phyloP scores from a whole-genome alignment of 2,888 invertebrate species.

The Polylopha cassiicola region DNA sequence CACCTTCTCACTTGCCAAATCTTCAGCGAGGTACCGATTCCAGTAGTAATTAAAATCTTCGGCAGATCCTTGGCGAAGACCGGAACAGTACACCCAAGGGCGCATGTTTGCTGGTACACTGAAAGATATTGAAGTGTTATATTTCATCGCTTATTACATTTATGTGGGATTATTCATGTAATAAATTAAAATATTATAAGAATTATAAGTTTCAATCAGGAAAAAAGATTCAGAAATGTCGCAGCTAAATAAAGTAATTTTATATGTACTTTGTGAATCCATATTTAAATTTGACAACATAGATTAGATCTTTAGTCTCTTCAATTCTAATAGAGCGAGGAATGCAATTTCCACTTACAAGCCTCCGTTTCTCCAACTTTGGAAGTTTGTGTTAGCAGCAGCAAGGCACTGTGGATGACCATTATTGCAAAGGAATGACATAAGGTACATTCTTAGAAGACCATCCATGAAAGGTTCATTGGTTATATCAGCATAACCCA shows the following conservation, averaged over 20 bases:
- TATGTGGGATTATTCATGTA: too few relatives aligned
- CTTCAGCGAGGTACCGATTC: constrained; percentile 75
- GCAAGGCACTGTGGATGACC: constrained; percentile 57
- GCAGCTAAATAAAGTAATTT: too few relatives aligned
- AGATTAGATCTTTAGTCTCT: too few relatives aligned
- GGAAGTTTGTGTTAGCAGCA: constrained; percentile 55
- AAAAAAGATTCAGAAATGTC: too few relatives aligned
- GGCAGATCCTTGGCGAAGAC: constrained; percentile 78
- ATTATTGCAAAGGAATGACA: constrained; percentile 75
- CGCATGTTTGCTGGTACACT: constrained; percentile 74
- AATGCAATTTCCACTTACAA: too few relatives aligned
- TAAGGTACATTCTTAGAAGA: constrained; percentile 72
- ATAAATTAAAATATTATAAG: too few relatives aligned
- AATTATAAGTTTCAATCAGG: too few relatives aligned
- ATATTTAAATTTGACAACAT: too few relatives aligned
- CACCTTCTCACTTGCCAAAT: constrained; percentile 81
- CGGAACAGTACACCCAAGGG: constrained; percentile 85
- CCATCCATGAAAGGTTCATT: constrained; percentile 70
- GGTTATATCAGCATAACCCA: constrained; percentile 66
- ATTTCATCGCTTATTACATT: not conserved
- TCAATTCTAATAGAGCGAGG: too few relatives aligned
- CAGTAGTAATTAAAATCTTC: constrained; percentile 82
- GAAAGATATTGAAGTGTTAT: constrained; percentile 16
- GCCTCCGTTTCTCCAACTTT: constrained; percentile 47
- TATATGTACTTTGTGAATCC: too few relatives aligned